These are phyloP conservation scores for Aplodontia rufa DNA, from an alignment of 2,113 vertebrate genomes.

Conservation along the genomic window DNA sequence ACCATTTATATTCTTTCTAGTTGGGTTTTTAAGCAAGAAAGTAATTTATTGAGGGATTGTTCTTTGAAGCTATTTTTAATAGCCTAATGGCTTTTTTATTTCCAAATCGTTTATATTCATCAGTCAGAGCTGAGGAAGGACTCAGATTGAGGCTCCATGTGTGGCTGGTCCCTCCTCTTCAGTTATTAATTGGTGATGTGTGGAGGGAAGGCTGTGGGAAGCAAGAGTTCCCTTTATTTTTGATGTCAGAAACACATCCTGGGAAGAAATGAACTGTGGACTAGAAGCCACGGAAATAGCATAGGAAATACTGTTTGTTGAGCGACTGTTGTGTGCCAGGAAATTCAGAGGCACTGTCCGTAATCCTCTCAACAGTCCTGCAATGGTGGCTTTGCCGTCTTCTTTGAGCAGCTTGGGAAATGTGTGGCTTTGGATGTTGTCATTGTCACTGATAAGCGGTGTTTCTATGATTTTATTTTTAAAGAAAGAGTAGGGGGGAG, in stretches of 20 bases:
- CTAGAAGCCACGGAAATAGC: background rate
- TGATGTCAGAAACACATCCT: background rate
- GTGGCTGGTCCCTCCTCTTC: conserved; percentile 34
- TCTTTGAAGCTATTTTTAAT: conserved; percentile 80
- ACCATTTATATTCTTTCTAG: conserved; percentile 72
- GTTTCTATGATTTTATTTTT: too few species aligned
- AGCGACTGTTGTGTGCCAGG: background rate
- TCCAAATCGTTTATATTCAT: conserved; percentile 76
- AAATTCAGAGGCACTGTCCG: background rate
- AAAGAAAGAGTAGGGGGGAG: too few species aligned
- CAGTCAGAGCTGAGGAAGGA: conserved; percentile 62
- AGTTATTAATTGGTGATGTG: conserved; percentile 46
- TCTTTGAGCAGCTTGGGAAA: background rate
- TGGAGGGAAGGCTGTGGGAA: background rate
- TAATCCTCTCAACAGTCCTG: background rate
- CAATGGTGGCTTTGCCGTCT: background rate
- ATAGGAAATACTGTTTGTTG: background rate
- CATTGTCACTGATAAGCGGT: too few species aligned
- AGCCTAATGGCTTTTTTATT: conserved; percentile 81
- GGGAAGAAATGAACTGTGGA: conserved; percentile 14
- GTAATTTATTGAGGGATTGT: conserved; percentile 75
- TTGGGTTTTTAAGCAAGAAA: conserved; percentile 77
- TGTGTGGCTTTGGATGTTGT: background rate
- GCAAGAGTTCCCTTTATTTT: background rate
- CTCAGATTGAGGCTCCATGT: conserved; percentile 53